Evolutionary conservation across 2,888 invertebrate genomes (phyloP).

Genomic region (Machimus rusticus): DNA sequence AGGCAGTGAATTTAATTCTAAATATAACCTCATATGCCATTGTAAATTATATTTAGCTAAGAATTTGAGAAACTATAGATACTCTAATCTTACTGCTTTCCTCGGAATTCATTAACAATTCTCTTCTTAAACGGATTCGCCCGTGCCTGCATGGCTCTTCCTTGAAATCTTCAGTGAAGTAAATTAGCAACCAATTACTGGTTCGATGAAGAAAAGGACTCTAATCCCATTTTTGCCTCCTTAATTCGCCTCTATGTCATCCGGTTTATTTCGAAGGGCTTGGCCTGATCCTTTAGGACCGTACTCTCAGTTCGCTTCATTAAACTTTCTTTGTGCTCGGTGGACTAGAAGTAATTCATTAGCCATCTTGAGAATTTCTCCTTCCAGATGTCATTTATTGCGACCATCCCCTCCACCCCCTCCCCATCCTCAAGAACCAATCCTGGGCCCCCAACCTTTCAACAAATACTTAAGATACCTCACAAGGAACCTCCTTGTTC

Average conservation of each 20-base stretch:
- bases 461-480: background rate
- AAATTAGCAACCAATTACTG: slow-evolving; percentile 5
- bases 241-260: background rate
- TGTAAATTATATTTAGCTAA: no score
- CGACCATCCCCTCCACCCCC: background rate
- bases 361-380: background rate
- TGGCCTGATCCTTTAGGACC: background rate
- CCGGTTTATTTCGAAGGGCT: background rate
- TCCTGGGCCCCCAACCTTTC: background rate
- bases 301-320: slow-evolving; percentile 3
- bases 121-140: background rate
- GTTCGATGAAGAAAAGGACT: background rate
- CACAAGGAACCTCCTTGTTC: slow-evolving; percentile 5
- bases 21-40: no score
- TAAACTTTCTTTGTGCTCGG: background rate
- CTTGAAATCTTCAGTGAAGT: background rate
- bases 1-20: no score
- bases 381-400: slow-evolving; percentile 2
- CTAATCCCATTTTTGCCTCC: background rate
- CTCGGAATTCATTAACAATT: background rate
- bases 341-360: slow-evolving; percentile 6
- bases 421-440: background rate
- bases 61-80: no score
- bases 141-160: background rate
- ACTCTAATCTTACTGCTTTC: background rate